Conservation (phyloP, 1,140 invertebrate species). For the Saccostrea cuccullata region DNA sequence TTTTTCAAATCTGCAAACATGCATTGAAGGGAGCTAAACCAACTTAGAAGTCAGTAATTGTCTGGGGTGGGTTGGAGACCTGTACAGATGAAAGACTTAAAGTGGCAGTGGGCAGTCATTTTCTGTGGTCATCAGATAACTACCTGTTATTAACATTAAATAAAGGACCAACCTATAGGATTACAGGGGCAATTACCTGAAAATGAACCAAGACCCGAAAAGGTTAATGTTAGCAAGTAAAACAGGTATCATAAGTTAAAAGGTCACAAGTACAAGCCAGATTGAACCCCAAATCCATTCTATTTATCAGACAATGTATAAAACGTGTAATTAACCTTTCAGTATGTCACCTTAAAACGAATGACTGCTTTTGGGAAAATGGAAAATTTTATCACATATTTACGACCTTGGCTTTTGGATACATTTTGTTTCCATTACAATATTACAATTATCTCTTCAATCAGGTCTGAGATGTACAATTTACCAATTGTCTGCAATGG, state of each 20-base stretch:
- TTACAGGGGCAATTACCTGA: background rate
- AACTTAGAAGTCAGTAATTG: background rate
- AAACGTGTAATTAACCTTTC: no score
- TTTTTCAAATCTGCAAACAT: background rate
- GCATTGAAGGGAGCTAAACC: background rate
- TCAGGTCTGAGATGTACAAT: no score
- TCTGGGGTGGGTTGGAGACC: background rate
- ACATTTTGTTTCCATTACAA: no score
- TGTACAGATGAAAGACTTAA: background rate
- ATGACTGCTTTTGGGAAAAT: no score
- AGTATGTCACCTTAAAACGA: no score
- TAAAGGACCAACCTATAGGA: background rate
- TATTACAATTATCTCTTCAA: no score
- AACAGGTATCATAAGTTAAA: background rate
- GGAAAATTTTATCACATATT: no score
- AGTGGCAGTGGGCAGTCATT: background rate
- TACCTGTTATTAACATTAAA: background rate
- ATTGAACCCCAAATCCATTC: no score
- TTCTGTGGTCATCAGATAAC: conserved; percentile 31
- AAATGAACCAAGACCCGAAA: background rate
- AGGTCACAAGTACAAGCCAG: background rate
- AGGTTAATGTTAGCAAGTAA: background rate
- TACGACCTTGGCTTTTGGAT: no score
- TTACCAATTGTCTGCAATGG: no score
- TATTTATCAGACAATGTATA: no score